Conservation (phyloP, 1,140 invertebrate genomes). For the Lordiphosa mommai region DNA sequence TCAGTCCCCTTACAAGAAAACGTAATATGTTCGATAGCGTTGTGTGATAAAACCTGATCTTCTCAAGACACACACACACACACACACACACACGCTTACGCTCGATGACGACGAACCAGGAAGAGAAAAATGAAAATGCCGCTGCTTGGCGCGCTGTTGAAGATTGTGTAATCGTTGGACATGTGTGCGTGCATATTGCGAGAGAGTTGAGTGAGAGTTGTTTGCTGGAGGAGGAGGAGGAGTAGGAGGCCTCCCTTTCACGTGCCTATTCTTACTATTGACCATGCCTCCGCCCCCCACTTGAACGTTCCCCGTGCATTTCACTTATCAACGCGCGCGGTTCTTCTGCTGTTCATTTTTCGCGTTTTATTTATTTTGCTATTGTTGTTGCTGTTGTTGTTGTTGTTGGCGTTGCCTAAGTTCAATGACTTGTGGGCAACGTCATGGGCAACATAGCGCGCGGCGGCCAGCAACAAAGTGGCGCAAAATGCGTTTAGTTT, state of each 20-base stretch:
- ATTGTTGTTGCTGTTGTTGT: constrained; percentile 30
- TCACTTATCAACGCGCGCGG: constrained; percentile 60
- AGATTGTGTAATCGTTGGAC: constrained; percentile 68
- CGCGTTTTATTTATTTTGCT: constrained; percentile 57
- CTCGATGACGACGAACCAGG: constrained; percentile 67
- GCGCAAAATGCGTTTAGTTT: constrained; percentile 72
- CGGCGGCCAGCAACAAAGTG: constrained; percentile 63
- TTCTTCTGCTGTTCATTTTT: constrained; percentile 17
- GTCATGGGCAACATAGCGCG: constrained; percentile 77
- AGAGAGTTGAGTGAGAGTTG: constrained; percentile 63
- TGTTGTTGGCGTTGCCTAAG: constrained; percentile 42
- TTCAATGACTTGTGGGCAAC: constrained; percentile 73
- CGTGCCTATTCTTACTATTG: constrained; percentile 37
- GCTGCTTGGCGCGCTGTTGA: constrained; percentile 23
- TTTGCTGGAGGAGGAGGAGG: constrained; percentile 27
- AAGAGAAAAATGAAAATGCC: constrained; percentile 77
- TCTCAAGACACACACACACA: constrained; percentile 22
- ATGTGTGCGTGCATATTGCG: constrained; percentile 23
- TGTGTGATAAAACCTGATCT: constrained; percentile 74
- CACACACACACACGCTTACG: constrained; percentile 29
- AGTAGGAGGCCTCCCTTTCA: constrained; percentile 25
- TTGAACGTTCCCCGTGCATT: constrained; percentile 57
- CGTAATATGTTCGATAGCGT: constrained; percentile 64
- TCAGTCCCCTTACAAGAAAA: constrained; percentile 29
- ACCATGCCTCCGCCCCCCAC: neutral